These are phyloP conservation scores for Lates japonicus DNA, from an alignment of 2,797 vertebrate genomes.

Conservation along the genomic window DNA sequence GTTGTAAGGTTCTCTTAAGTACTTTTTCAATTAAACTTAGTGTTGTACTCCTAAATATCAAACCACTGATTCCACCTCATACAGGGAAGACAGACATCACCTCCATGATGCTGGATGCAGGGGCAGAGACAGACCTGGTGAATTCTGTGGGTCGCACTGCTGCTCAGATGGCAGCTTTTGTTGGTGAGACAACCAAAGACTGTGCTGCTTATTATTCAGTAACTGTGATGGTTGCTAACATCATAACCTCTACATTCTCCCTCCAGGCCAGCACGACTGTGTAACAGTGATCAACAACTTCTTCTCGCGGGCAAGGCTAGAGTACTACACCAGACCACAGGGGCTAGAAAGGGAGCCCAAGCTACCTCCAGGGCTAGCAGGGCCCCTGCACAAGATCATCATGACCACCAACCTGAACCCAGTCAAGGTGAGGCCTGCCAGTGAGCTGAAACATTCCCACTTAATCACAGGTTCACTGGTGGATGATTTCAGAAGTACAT, in stretches of 20 bases:
- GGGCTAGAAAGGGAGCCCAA: slow-evolving; percentile 92
- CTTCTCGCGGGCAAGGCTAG: slow-evolving; percentile 91
- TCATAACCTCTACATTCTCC: not conserved
- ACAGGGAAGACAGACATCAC: slow-evolving; percentile 94
- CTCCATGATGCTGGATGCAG: slow-evolving; percentile 93
- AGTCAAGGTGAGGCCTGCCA: slow-evolving; percentile 87
- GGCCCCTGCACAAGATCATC: slow-evolving; percentile 93
- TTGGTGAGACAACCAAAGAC: slow-evolving; percentile 85
- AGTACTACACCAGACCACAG: slow-evolving; percentile 92
- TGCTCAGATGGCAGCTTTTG: slow-evolving; percentile 97
- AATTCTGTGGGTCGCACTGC: slow-evolving; percentile 96
- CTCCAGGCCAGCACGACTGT: slow-evolving; percentile 93
- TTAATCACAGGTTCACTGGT: not conserved
- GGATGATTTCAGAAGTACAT: not conserved
- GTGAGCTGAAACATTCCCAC: not conserved
- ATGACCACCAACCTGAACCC: slow-evolving; percentile 95
- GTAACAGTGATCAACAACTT: slow-evolving; percentile 96
- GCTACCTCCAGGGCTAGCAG: slow-evolving; percentile 89
- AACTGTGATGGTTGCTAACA: not conserved
- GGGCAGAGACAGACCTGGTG: slow-evolving; percentile 92
- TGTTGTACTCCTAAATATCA: not conserved
- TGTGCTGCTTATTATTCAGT: no score
- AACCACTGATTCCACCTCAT: not conserved
- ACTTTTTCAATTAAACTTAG: not conserved
- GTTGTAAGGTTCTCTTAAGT: not conserved